A percentile compares a stretch with the other conserved stretches of the same genome.
Evolutionary conservation across 2,797 vertebrate species (phyloP).

Genomic region (Ctenopoma multispine): DNA sequence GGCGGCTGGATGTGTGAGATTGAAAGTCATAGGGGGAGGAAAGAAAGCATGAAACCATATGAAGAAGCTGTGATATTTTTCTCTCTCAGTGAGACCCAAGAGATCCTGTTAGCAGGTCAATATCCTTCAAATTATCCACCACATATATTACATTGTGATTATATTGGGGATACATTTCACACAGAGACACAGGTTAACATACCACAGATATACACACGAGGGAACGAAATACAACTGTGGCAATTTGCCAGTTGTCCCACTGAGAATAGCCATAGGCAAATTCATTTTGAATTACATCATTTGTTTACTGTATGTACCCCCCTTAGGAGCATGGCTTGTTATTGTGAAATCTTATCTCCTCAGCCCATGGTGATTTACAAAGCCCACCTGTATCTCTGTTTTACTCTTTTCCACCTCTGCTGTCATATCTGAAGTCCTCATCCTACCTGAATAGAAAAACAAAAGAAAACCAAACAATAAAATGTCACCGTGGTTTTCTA

Average conservation of each 20-base stretch:
- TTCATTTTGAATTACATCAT: constrained; percentile 33
- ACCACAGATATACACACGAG: constrained; percentile 20
- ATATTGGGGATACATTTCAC: constrained; percentile 24
- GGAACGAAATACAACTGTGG: constrained; percentile 34
- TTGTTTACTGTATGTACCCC: constrained; percentile 25
- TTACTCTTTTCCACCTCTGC: neutral
- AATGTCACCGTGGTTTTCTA: constrained; percentile 6
- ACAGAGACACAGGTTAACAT: constrained; percentile 25
- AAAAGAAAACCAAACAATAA: constrained; percentile 12
- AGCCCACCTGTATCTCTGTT: constrained; percentile 27
- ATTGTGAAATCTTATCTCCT: constrained; percentile 21
- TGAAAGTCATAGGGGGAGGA: constrained; percentile 13
- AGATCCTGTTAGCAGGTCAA: constrained; percentile 45
- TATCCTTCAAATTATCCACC: constrained; percentile 39
- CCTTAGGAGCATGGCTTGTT: constrained; percentile 2
- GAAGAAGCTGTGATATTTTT: constrained; percentile 13
- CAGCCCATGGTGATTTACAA: constrained; percentile 1
- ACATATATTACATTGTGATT: constrained; percentile 50
- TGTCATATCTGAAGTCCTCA: constrained; percentile 13
- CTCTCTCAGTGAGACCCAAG: constrained; percentile 23
- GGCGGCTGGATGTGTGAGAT: constrained; percentile 19
- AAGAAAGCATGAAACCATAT: neutral
- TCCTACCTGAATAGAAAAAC: constrained; percentile 14
- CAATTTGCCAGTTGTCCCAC: constrained; percentile 14
- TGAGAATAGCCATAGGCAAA: constrained; percentile 32